phyloP scores from a whole-genome alignment of 2,888 invertebrate species.

The Galeruca laticollis region DNA sequence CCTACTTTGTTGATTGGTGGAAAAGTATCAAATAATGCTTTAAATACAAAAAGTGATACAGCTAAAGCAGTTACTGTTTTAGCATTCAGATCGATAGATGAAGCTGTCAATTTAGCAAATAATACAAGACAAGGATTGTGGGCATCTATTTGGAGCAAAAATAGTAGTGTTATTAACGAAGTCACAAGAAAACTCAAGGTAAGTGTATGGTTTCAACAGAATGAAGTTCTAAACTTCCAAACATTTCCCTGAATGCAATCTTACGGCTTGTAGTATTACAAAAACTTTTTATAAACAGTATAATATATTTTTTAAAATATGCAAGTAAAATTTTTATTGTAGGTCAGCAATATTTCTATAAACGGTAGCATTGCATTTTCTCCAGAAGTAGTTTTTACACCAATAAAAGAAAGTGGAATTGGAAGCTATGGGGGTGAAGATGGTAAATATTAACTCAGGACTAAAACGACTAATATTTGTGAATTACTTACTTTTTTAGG shows the following conservation, averaged over 20 bases:
- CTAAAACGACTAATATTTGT: background rate
- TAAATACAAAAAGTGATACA: slow-evolving; percentile 45
- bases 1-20: slow-evolving; percentile 59
- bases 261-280: too few species aligned
- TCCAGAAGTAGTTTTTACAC: slow-evolving; percentile 67
- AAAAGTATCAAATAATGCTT: slow-evolving; percentile 55
- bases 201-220: slow-evolving; percentile 33
- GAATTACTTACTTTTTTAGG: slow-evolving; percentile 40
- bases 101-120: slow-evolving; percentile 70
- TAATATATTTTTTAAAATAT: too few species aligned
- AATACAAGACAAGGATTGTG: slow-evolving; percentile 68
- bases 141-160: slow-evolving; percentile 72
- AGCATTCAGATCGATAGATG: slow-evolving; percentile 70
- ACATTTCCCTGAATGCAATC: too few species aligned
- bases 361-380: slow-evolving; percentile 69
- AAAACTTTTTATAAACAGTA: too few species aligned
- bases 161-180: slow-evolving; percentile 69
- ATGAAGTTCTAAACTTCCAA: background rate
- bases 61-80: slow-evolving; percentile 63
- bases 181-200: slow-evolving; percentile 68
- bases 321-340: slow-evolving; percentile 40
- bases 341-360: slow-evolving; percentile 70
- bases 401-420: slow-evolving; percentile 68
- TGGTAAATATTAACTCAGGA: slow-evolving; percentile 52
- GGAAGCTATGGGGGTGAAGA: slow-evolving; percentile 67